Base-by-base conservation (phyloP, 2,797 vertebrate species). In the Lithobates sylvaticus region DNA sequence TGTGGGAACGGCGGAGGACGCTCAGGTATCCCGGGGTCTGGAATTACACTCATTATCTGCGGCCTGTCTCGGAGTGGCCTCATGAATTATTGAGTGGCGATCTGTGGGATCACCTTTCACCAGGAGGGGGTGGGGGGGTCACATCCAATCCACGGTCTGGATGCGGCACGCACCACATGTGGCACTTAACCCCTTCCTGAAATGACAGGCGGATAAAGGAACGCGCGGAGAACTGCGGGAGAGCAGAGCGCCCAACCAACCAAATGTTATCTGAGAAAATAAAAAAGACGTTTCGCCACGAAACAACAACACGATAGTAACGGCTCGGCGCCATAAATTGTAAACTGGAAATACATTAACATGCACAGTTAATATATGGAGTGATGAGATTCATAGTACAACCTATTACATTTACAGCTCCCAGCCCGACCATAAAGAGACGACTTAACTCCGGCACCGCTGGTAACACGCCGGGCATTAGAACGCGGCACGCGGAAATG, bases 31-130 rank as follows among this genome's bases (percentile, higher is more conserved):
- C 34, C 32, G 65, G 50, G 74, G 47, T 26, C 16, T 82, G 74
- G 67, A 82, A 83, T 83, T 77, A 78, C 78, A 81, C 2, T 50
- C 79, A 61, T 81, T 61, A 71, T 61, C 78, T 34, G 18, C 36
- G 26, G 64, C n/a, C 71, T 26, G 44, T 8, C 34, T 74, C n/a
- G 9, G 44, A 47, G 32, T 72, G 13, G 36, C 10, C 44, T 82
- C 65, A 64, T 86, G 65, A 86, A 82, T 77, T 76, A 82, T 82
- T 86, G 58, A 86, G 67, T n/a, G 16, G 50, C n/a, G 74, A 58
- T n/a, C n/a, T 76, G 29, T 44, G 58, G 67, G 61, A 72, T 86
- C 85, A 82, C 34, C 74, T 86, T 86, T 83, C 85, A 83, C 7
- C 0, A 47, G 34, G 58, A 58, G 44, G 74, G 9, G 29, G 29